Conservation (phyloP, 2,888 invertebrate species). For the Carcina quercana region DNA sequence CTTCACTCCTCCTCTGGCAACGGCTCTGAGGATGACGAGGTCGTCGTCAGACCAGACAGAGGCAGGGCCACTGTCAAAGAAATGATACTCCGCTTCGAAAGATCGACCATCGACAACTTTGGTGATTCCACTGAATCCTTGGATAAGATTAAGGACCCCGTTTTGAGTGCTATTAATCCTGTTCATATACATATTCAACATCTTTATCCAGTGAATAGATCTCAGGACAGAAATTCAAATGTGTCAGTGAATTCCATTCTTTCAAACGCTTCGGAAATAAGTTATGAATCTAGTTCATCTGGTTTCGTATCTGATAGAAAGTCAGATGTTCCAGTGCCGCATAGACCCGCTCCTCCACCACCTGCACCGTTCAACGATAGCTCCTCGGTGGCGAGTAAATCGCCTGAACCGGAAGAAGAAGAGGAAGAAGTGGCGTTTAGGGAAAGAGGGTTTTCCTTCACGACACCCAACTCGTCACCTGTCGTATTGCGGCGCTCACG, state of each 20-base stretch:
- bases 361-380: conserved; percentile 52
- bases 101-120: conserved; percentile 36
- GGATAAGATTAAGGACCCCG: conserved; percentile 40
- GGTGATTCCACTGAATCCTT: conserved; percentile 53
- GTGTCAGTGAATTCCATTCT: conserved; percentile 67
- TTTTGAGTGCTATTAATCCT: conserved; percentile 55
- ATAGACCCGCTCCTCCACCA: conserved; percentile 64
- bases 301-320: conserved; percentile 65
- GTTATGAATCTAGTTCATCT: conserved; percentile 66
- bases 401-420: conserved; percentile 33
- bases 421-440: conserved; percentile 27
- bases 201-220: conserved; percentile 47
- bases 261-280: conserved; percentile 61
- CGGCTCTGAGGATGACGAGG: conserved; percentile 50
- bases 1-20: conserved; percentile 43
- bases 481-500: conserved; percentile 47
- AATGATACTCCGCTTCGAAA: conserved; percentile 64
- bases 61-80: conserved; percentile 50
- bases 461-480: conserved; percentile 54
- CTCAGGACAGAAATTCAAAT: conserved; percentile 61
- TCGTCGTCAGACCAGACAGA: conserved; percentile 49
- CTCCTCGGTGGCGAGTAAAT: conserved; percentile 40
- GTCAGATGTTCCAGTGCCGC: conserved; percentile 46
- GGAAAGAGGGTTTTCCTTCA: conserved; percentile 49
- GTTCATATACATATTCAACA: conserved; percentile 54